Evolutionary conservation across 2,797 vertebrate species (phyloP).

Genomic region (Hippopotamyrus pictus): DNA sequence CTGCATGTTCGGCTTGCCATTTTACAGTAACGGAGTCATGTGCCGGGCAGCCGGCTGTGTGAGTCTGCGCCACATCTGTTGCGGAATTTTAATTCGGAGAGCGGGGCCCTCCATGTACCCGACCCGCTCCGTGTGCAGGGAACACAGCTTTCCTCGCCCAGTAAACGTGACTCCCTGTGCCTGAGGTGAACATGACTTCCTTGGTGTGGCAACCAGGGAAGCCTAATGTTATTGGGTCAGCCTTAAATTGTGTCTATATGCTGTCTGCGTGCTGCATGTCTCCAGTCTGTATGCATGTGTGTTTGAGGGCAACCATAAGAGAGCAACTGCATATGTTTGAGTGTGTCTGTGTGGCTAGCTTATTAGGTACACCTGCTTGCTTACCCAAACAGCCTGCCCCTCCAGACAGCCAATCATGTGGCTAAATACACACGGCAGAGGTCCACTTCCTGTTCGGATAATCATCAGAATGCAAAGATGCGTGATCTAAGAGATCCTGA

Average conservation of each 20-base stretch:
- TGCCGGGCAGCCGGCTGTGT: neutral
- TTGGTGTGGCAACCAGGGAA: neutral
- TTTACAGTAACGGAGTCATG: neutral
- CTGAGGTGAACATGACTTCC: neutral
- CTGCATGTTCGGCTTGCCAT: neutral
- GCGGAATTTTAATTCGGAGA: constrained; percentile 7
- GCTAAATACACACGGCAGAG: neutral
- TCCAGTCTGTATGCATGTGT: neutral
- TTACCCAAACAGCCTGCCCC: neutral
- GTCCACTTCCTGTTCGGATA: neutral
- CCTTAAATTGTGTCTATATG: neutral
- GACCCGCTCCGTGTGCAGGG: neutral
- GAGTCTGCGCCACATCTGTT: neutral
- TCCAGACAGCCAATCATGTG: neutral
- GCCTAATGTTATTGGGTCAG: neutral
- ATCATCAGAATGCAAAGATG: neutral
- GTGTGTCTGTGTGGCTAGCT: neutral
- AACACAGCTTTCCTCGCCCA: neutral
- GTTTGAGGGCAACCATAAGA: neutral
- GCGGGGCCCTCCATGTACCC: neutral
- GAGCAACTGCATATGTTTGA: neutral
- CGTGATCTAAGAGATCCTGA: neutral
- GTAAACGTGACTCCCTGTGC: neutral
- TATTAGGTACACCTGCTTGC: neutral
- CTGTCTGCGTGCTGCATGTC: neutral